phyloP scores from a whole-genome alignment of 2,888 invertebrate genomes.

The Nomada lathburiana region DNA sequence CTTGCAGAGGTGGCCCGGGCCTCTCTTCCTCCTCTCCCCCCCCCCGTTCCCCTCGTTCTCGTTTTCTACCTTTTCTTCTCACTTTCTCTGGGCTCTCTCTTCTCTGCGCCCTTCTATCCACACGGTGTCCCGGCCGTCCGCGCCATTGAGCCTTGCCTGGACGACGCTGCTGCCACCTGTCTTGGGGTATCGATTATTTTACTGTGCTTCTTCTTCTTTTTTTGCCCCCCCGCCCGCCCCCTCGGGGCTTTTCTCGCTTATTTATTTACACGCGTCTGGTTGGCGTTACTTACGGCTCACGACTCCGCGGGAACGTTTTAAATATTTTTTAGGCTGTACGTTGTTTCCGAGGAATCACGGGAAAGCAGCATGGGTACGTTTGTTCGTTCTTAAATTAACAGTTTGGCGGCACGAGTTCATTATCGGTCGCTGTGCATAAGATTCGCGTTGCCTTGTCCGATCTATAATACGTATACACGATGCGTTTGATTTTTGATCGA shows the following conservation, averaged over 20 bases:
- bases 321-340: too few species aligned
- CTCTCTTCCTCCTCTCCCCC: slow-evolving; percentile 20
- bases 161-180: slow-evolving; percentile 8
- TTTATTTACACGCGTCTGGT: too few species aligned
- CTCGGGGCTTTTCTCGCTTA: too few species aligned
- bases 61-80: slow-evolving; percentile 61
- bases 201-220: neutral
- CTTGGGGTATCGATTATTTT: neutral
- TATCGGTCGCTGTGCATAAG: neutral
- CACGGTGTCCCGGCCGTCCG: slow-evolving; percentile 32
- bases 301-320: too few species aligned
- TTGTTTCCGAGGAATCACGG: too few species aligned
- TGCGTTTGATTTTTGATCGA: neutral
- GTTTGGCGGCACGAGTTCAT: neutral
- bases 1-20: slow-evolving; percentile 10
- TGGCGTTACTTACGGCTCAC: too few species aligned
- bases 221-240: too few species aligned
- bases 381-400: neutral
- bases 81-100: slow-evolving; percentile 56
- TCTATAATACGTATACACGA: neutral
- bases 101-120: slow-evolving; percentile 15
- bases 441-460: slow-evolving; percentile 14
- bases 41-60: slow-evolving; percentile 39
- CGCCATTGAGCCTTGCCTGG: neutral
- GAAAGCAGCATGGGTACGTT: neutral